Evolutionary conservation across 1,140 invertebrate genomes (phyloP).

Genomic region (Whitmania pigra): DNA sequence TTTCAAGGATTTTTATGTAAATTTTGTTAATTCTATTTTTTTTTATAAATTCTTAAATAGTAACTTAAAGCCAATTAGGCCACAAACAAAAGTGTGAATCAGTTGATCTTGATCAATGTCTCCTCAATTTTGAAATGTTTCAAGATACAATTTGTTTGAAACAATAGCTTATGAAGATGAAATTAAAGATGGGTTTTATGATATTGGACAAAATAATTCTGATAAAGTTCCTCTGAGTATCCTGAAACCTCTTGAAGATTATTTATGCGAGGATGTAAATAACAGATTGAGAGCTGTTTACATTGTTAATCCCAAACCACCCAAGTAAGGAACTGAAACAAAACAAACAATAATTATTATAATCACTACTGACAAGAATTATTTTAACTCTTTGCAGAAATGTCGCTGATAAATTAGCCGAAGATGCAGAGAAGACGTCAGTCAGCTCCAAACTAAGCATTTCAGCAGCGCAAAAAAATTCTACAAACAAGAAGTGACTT

Average conservation of each 20-base stretch:
- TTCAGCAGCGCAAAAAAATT: no score
- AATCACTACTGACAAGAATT: no score
- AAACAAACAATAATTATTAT: no score
- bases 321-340: no score
- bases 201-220: not conserved
- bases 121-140: not conserved
- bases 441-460: no score
- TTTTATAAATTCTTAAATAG: not conserved
- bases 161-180: not conserved
- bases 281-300: not conserved
- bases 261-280: not conserved
- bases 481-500: no score
- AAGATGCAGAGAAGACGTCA: no score
- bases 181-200: slow-evolving; percentile 7
- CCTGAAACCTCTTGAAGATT: not conserved
- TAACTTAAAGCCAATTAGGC: not conserved
- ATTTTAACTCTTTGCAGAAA: no score
- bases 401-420: no score
- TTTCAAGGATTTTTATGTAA: no score
- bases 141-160: not conserved
- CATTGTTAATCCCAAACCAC: not conserved
- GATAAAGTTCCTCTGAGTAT: not conserved
- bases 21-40: not conserved
- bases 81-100: not conserved
- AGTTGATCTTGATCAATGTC: not conserved